phyloP scores from a whole-genome alignment of 2,113 vertebrate genomes.

The Bungarus multicinctus region DNA sequence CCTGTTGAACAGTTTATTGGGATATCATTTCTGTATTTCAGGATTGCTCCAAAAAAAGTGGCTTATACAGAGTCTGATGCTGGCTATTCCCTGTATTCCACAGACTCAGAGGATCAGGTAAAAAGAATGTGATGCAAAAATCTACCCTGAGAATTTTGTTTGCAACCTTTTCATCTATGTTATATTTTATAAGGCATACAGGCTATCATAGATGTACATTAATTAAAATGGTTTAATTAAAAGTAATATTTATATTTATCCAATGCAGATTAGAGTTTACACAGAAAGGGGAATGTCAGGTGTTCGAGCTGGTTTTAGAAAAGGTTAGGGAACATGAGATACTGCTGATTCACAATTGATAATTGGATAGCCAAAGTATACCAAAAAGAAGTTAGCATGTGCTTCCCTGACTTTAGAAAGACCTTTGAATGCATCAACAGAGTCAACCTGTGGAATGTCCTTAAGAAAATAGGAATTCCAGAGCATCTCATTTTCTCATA shows the following conservation, averaged over 20 bases:
- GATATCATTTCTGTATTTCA: slow-evolving; percentile 47
- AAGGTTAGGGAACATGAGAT: background rate
- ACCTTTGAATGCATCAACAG: background rate
- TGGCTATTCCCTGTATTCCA: slow-evolving; percentile 75
- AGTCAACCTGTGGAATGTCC: background rate
- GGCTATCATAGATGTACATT: background rate
- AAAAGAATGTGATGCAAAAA: background rate
- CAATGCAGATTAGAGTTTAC: background rate
- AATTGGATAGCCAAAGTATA: background rate
- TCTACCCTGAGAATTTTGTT: background rate
- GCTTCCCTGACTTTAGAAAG: background rate
- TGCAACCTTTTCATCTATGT: background rate
- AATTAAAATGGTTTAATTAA: background rate
- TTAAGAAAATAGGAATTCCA: background rate
- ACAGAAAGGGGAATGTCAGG: background rate
- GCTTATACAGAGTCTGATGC: slow-evolving; percentile 57
- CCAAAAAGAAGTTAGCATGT: background rate
- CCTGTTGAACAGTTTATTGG: background rate
- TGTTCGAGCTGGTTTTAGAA: background rate
- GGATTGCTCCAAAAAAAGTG: slow-evolving; percentile 60
- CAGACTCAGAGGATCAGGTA: slow-evolving; percentile 87
- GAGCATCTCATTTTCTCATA: background rate
- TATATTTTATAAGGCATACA: background rate
- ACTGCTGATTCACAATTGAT: background rate
- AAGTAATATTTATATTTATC: background rate